Conservation (phyloP, 2,113 vertebrate genomes). For the Pardalotus punctatus region DNA sequence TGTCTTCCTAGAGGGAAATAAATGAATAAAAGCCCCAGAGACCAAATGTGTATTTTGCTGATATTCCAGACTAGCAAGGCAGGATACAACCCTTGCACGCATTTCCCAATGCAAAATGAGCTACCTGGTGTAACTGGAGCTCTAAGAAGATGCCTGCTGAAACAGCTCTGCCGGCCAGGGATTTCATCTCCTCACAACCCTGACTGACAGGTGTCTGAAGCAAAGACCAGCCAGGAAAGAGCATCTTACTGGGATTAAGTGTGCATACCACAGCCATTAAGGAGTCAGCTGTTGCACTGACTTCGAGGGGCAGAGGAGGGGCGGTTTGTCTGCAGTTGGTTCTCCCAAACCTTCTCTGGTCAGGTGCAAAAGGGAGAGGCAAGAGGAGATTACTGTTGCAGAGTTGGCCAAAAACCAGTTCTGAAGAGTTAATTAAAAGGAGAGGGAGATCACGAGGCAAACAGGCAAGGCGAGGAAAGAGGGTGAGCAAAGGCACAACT, state of each 20-base stretch:
- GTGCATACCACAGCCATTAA: constrained; percentile 43
- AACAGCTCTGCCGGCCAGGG: neutral
- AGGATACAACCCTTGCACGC: neutral
- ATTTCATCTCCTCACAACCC: constrained; percentile 15
- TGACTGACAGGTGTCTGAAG: constrained; percentile 52
- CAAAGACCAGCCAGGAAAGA: constrained; percentile 30
- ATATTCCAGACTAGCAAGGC: neutral
- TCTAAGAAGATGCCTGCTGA: neutral
- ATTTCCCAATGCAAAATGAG: neutral
- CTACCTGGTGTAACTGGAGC: constrained; percentile 13
- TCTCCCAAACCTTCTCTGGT: constrained; percentile 28
- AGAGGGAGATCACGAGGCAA: constrained; percentile 34
- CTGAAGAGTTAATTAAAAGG: constrained; percentile 41
- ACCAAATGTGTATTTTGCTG: neutral
- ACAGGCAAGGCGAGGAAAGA: constrained; percentile 25
- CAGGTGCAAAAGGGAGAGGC: constrained; percentile 58
- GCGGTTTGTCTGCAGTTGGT: neutral
- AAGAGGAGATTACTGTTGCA: constrained; percentile 25
- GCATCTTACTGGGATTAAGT: constrained; percentile 56
- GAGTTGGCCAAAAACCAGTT: constrained; percentile 46
- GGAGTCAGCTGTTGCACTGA: constrained; percentile 38
- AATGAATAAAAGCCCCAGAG: neutral
- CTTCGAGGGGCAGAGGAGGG: constrained; percentile 33
- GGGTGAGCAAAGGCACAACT: constrained; percentile 7
- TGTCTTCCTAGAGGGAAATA: neutral